These are phyloP conservation scores for Serinus canaria DNA, from an alignment of 2,113 vertebrate genomes.

Conservation along the genomic window DNA sequence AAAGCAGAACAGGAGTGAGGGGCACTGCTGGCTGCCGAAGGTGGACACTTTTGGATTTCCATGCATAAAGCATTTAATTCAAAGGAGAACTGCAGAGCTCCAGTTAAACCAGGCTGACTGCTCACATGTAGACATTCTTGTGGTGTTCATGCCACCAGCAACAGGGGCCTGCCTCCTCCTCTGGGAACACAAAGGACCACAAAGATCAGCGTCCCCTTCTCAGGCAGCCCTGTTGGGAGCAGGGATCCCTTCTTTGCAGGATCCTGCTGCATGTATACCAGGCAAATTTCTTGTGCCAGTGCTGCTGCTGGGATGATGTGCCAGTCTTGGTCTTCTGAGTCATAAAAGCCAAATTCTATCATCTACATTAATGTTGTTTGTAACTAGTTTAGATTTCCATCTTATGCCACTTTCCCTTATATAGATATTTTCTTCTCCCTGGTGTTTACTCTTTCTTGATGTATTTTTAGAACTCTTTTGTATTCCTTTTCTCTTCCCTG, in stretches of 20 bases:
- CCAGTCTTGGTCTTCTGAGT: neutral
- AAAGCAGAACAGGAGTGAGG: neutral
- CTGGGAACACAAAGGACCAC: neutral
- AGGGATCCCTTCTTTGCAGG: neutral
- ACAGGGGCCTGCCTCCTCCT: neutral
- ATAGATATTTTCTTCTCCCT: neutral
- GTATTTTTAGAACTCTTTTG: slow-evolving; percentile 15
- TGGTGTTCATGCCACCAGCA: neutral
- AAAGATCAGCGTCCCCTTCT: neutral
- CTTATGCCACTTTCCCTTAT: neutral
- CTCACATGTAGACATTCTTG: too few relatives aligned
- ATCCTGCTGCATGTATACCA: neutral
- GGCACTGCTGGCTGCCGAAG: neutral
- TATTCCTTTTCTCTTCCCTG: neutral
- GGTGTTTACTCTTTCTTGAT: neutral
- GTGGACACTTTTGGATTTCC: neutral
- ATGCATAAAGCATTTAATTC: rapidly evolving
- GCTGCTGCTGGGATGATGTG: neutral
- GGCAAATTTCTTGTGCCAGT: neutral
- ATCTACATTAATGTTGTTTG: neutral
- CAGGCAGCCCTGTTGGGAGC: neutral
- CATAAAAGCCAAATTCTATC: neutral
- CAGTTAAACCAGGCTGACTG: neutral
- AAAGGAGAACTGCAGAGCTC: neutral
- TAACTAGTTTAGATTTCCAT: neutral